Percentiles rank a stretch among this genome's conserved stretches.
Evolutionary conservation across 2,888 invertebrate species (phyloP).

Genomic region (Drosophila seclusa): DNA sequence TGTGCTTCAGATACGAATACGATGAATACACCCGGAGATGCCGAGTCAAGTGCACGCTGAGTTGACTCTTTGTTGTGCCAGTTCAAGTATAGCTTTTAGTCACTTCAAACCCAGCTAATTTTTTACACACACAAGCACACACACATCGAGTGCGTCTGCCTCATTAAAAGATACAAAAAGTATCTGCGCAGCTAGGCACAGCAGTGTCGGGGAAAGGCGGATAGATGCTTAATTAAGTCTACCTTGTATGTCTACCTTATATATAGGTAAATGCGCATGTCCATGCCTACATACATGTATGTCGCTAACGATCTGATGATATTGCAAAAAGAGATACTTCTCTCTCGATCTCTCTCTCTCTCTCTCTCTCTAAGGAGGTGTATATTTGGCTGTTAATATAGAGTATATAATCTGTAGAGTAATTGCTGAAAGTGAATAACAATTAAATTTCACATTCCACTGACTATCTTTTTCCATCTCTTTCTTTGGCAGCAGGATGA

Average conservation of each 20-base stretch:
- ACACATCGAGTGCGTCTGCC: constrained; percentile 24
- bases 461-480: not conserved
- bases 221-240: not conserved
- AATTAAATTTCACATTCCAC: not conserved
- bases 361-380: not conserved
- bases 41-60: constrained; percentile 23
- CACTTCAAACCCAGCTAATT: constrained; percentile 37
- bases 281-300: not conserved
- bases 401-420: not conserved
- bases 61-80: constrained; percentile 44
- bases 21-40: not conserved
- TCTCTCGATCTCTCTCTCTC: too few species aligned
- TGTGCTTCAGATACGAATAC: constrained; percentile 10
- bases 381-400: not conserved
- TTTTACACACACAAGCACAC: constrained; percentile 16
- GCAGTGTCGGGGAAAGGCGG: not conserved
- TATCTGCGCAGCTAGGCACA: constrained; percentile 30
- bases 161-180: constrained; percentile 52
- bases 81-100: constrained; percentile 52
- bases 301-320: not conserved
- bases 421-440: not conserved
- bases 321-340: not conserved
- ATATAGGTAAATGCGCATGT: not conserved
- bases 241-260: not conserved
- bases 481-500: not conserved